Base-by-base conservation (phyloP, 2,797 vertebrate genomes). In the Lacerta agilis region DNA sequence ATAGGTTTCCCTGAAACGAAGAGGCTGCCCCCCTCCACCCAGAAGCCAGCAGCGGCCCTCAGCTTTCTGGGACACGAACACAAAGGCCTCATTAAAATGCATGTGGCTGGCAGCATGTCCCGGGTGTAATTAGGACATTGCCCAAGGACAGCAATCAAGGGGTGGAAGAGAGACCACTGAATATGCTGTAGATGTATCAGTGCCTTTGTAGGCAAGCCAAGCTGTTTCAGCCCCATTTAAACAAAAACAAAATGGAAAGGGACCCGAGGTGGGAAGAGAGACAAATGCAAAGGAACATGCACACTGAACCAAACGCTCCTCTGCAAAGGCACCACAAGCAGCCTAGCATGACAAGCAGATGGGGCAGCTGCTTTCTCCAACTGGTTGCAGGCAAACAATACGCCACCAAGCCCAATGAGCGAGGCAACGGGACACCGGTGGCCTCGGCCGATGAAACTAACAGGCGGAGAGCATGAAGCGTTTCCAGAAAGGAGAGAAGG, bases 201-300 rank as follows among this genome's bases (percentile, higher is more conserved):
- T 43, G 69, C 64, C 89, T 87, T 84, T 79, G 71, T 78, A 79
- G 76, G 84, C 4, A 33, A 86, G 92, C 79, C 89, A 94, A 90
- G 69, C 77, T 79, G 77, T 90, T 95, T 92, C 93, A 89, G 83
- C 33, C 73, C 88, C 94, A 85, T 93, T 93, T 94, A 45, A 58
- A 43, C 41, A 88, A 87, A 81, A 82, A 41, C 29, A 73, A 43
- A 76, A 43, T 18, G 86, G 2, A 36, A 71, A 78, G 27, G 45
- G 75, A 72, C 49, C 55, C 72, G 79, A 67, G 61, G 92, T 87
- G 92, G 86, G 87, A 92, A 90, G 25, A 87, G 58, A 89, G 71
- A 82, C 88, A 93, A 82, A 27, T 87, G 58, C 1, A 45, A 93
- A 92, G 71, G 84, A 93, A 93, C 89, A 83, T 0, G 0, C 0